phyloP scores from a whole-genome alignment of 2,888 invertebrate genomes.

The Morpho deidamia region DNA sequence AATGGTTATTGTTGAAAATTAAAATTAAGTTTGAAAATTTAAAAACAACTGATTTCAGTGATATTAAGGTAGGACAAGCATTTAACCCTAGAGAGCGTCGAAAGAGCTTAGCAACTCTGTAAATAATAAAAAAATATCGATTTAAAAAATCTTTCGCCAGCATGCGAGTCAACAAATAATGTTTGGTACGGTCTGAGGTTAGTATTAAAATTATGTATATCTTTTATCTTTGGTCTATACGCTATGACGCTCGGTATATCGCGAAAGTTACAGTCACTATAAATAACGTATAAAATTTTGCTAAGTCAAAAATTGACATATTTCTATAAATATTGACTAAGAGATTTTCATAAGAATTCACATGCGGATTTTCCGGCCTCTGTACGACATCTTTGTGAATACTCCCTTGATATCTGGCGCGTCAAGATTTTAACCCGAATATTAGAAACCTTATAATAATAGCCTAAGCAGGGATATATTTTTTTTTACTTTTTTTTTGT shows the following conservation, averaged over 20 bases:
- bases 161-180: conserved; percentile 59
- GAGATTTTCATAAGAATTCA: conserved; percentile 76
- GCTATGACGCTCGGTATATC: conserved; percentile 65
- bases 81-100: conserved; percentile 1
- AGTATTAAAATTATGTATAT: conserved; percentile 70
- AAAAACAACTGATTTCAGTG: not conserved
- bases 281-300: conserved; percentile 77
- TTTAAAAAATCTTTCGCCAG: conserved; percentile 29
- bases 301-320: conserved; percentile 78
- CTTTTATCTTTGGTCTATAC: conserved; percentile 75
- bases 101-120: conserved; percentile 7
- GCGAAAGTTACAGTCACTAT: conserved; percentile 65
- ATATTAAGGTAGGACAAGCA: not conserved
- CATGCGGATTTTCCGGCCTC: conserved; percentile 58
- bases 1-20: no score
- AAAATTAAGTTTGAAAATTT: not conserved
- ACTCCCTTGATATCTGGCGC: conserved; percentile 59
- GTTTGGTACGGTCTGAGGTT: conserved; percentile 77
- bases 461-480: conserved; percentile 71
- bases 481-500: conserved; percentile 66
- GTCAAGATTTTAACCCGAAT: conserved; percentile 64
- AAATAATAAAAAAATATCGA: conserved; percentile 4
- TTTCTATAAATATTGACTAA: conserved; percentile 76
- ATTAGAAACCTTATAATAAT: conserved; percentile 67
- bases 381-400: conserved; percentile 47